A percentile compares a stretch with the other conserved stretches of the same genome.
Conservation (phyloP, 2,113 vertebrate genomes). For the Rhagologus leucostigma region DNA sequence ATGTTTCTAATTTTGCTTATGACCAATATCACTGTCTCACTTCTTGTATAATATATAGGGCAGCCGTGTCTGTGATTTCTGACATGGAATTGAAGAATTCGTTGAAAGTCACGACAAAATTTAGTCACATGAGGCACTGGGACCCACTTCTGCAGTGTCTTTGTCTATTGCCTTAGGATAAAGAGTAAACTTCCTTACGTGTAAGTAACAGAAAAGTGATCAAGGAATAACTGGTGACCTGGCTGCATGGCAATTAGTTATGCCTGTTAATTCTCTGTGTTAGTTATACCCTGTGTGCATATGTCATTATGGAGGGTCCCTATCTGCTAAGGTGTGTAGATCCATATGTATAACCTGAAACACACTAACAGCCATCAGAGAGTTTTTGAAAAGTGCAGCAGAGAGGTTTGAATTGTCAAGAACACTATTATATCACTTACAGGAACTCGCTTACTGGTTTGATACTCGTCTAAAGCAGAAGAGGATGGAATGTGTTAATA, state of each 20-base stretch:
- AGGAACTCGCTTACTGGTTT: neutral
- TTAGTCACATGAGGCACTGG: neutral
- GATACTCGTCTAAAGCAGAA: neutral
- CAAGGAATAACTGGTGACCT: neutral
- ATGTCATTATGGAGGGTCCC: neutral
- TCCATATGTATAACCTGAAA: neutral
- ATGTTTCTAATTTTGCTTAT: neutral
- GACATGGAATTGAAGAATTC: neutral
- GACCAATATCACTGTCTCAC: neutral
- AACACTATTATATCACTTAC: neutral
- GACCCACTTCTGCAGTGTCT: neutral
- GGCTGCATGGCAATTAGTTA: neutral
- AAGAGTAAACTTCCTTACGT: neutral
- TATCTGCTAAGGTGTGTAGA: neutral
- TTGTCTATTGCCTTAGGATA: neutral
- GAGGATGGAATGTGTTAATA: neutral
- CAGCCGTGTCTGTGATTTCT: neutral
- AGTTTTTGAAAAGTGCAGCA: neutral
- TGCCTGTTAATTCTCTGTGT: neutral
- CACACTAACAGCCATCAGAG: neutral
- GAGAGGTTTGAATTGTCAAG: neutral
- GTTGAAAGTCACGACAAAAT: neutral
- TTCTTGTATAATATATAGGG: neutral
- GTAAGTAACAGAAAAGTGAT: neutral
- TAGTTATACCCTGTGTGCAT: neutral